phyloP scores from a whole-genome alignment of 2,888 invertebrate species.

The Phengaris arion region DNA sequence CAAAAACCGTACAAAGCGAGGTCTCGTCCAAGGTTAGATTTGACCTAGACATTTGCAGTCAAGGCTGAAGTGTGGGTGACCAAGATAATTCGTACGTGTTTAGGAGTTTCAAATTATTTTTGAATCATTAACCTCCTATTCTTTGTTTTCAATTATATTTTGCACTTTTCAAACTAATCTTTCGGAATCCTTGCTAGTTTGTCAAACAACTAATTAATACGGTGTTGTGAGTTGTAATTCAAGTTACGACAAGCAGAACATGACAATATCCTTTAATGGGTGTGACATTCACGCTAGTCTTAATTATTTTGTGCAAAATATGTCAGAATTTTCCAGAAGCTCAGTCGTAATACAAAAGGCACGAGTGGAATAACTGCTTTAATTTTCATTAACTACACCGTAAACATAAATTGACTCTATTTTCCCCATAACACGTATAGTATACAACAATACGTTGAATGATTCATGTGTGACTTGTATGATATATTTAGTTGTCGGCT shows the following conservation, averaged over 20 bases:
- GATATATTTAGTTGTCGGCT: constrained; percentile 24
- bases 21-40: constrained; percentile 18
- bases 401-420: constrained; percentile 11
- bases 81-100: background rate
- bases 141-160: no score
- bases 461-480: constrained; percentile 25
- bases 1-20: background rate
- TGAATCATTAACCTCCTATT: no score
- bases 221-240: no score
- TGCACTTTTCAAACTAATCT: background rate
- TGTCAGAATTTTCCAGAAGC: no score
- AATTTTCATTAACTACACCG: background rate
- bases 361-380: background rate
- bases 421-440: constrained; percentile 20
- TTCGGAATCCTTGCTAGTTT: no score
- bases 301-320: no score
- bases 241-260: no score
- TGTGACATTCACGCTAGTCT: no score
- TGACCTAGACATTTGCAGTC: constrained; percentile 13
- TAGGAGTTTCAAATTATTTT: no score
- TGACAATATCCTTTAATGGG: no score
- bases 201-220: no score
- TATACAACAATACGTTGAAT: constrained; percentile 6
- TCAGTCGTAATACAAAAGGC: background rate
- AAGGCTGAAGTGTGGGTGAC: constrained; percentile 22